Percentiles rank a stretch among this genome's conserved stretches.
Evolutionary conservation across 2,888 invertebrate species (phyloP).

Genomic region (Cepaea hortensis): DNA sequence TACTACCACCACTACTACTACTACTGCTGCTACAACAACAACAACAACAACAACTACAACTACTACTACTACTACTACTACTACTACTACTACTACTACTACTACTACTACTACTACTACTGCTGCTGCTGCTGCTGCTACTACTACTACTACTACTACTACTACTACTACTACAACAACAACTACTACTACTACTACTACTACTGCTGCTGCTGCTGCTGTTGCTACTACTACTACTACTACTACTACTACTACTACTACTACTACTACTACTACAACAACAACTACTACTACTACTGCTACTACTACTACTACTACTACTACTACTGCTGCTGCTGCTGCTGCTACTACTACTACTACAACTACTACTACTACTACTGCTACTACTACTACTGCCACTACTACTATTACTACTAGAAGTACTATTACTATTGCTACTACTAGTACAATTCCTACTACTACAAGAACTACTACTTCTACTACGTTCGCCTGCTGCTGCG

Average conservation of each 20-base stretch:
- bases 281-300: neutral
- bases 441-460: constrained; percentile 43
- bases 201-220: neutral
- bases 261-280: neutral
- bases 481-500: constrained; percentile 42
- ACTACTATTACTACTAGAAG: constrained; percentile 39
- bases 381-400: constrained; percentile 23
- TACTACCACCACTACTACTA: too few relatives aligned
- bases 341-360: neutral
- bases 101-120: too few relatives aligned
- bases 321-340: neutral
- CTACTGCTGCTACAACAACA: neutral
- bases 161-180: neutral
- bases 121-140: neutral
- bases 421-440: constrained; percentile 44
- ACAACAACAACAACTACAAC: neutral
- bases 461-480: constrained; percentile 23
- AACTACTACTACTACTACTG: too few relatives aligned
- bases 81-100: neutral
- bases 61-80: neutral
- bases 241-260: neutral
- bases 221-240: neutral
- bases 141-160: neutral
- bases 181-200: neutral
- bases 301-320: neutral